phyloP scores from a whole-genome alignment of 1,140 invertebrate species.

The Yoshiicerus persimilis region DNA sequence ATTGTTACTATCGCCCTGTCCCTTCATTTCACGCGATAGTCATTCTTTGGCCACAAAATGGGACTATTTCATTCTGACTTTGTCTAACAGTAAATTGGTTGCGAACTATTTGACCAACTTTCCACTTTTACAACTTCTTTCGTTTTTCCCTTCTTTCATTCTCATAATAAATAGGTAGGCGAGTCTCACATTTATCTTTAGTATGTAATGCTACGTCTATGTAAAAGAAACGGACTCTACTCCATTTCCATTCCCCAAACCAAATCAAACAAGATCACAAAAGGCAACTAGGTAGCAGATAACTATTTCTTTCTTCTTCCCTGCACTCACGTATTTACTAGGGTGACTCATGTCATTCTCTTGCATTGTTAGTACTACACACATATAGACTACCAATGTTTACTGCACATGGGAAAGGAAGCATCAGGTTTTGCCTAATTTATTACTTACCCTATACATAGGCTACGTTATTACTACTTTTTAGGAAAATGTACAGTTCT shows the following conservation, averaged over 20 bases:
- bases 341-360: background rate
- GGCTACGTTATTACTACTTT: background rate
- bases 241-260: background rate
- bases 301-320: background rate
- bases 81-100: background rate
- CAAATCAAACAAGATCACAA: background rate
- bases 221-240: background rate
- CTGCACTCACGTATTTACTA: background rate
- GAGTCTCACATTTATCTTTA: background rate
- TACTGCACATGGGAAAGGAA: background rate
- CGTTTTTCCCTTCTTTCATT: background rate
- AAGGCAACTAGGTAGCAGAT: background rate
- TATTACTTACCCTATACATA: background rate
- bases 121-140: constrained; percentile 4
- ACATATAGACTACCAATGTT: background rate
- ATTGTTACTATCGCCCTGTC: background rate
- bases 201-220: background rate
- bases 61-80: background rate
- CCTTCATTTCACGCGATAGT: background rate
- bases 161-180: background rate
- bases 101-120: constrained; percentile 5
- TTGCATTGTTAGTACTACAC: background rate
- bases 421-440: background rate
- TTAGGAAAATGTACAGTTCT: background rate
- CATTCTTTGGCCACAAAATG: background rate